Conservation (phyloP, 1,140 invertebrate species). For the Bathynomus jamesi region DNA sequence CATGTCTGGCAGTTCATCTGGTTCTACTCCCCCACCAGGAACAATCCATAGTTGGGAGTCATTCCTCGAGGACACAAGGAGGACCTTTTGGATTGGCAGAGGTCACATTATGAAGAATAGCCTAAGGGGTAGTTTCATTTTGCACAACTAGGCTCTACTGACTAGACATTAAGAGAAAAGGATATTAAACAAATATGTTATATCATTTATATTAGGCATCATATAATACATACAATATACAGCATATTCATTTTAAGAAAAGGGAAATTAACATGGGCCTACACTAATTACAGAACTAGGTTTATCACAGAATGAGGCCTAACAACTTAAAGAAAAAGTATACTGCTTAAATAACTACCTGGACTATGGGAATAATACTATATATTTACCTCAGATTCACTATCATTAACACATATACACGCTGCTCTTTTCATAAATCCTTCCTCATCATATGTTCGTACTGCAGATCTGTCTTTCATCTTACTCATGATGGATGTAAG, state of each 20-base stretch:
- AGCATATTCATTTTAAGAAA: not conserved
- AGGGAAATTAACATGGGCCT: not conserved
- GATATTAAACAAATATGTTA: not conserved
- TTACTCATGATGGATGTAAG: not conserved
- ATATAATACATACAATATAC: not conserved
- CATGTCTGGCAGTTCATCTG: conserved; percentile 68
- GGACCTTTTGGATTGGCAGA: conserved; percentile 62
- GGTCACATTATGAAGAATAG: no score
- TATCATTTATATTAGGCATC: not conserved
- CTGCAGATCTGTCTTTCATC: conserved; percentile 5
- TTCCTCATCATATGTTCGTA: conserved; percentile 16
- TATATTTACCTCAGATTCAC: conserved; percentile 14
- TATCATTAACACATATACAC: conserved; percentile 20
- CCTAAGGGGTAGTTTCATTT: not conserved
- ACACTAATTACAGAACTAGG: no score
- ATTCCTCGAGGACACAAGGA: conserved; percentile 82
- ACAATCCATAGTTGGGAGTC: conserved; percentile 87
- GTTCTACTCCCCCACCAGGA: conserved; percentile 89
- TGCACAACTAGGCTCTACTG: not conserved
- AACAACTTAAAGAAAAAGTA: no score
- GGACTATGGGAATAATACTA: no score
- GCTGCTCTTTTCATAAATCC: conserved; percentile 16
- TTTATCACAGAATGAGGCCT: no score
- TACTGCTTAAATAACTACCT: no score
- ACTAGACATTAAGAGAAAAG: not conserved